phyloP scores from a whole-genome alignment of 2,113 vertebrate genomes.

The Tyto alba region DNA sequence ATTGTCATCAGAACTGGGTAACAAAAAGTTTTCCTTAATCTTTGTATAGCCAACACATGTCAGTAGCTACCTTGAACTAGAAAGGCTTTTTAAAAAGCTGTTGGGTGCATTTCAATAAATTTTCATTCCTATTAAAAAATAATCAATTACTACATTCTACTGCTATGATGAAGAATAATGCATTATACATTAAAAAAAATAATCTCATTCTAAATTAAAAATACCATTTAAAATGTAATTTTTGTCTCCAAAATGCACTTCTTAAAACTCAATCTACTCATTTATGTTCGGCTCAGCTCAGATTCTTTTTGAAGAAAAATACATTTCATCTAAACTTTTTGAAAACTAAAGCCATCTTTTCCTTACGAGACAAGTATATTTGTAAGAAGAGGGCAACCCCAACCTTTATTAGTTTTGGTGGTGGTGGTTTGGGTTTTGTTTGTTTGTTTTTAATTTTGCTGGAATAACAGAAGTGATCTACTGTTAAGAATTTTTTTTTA shows the following conservation, averaged over 20 bases:
- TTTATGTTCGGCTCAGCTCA: background rate
- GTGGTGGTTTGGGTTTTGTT: background rate
- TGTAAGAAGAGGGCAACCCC: background rate
- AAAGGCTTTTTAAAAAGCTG: background rate
- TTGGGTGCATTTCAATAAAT: background rate
- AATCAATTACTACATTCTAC: background rate
- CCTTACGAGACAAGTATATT: background rate
- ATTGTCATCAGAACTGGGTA: background rate
- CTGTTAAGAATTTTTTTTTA: background rate
- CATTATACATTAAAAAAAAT: background rate
- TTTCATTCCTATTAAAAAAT: background rate
- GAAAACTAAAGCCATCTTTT: background rate
- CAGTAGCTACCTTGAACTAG: background rate
- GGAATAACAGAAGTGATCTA: background rate
- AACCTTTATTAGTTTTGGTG: background rate
- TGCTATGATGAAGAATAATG: background rate
- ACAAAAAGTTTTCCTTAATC: background rate
- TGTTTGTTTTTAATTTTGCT: background rate
- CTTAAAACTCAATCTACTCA: background rate
- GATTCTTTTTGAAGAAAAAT: background rate
- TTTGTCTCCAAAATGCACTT: background rate
- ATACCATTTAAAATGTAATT: background rate
- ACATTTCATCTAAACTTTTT: background rate
- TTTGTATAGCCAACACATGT: background rate
- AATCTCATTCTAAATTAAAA: background rate